Conservation (phyloP, 2,888 invertebrate genomes). For the Maniola hyperantus region DNA sequence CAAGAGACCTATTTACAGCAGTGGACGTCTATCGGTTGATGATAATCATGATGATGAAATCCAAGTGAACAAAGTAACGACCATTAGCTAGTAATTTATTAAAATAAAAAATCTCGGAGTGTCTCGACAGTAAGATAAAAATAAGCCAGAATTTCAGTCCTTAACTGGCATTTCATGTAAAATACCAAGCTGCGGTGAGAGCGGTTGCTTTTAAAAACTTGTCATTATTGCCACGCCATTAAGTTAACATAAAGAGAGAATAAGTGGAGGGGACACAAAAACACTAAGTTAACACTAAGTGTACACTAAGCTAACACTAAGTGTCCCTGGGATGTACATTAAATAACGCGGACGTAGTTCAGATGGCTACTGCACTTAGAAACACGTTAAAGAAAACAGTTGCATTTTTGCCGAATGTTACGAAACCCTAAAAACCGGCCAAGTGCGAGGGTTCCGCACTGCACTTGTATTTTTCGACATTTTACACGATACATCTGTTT, state of each 20-base stretch:
- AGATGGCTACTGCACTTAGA: conserved; percentile 21
- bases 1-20: too few relatives aligned
- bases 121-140: not conserved
- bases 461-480: too few relatives aligned
- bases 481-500: too few relatives aligned
- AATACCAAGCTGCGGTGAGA: conserved; percentile 12
- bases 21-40: too few relatives aligned
- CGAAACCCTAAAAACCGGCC: too few relatives aligned
- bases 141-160: not conserved
- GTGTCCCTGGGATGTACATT: conserved; percentile 17
- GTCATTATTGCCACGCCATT: conserved; percentile 34
- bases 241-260: conserved; percentile 31
- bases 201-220: conserved; percentile 27
- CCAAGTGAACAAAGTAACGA: too few relatives aligned
- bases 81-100: not conserved
- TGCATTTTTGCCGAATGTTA: not conserved
- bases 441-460: too few relatives aligned
- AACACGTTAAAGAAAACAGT: conserved; percentile 17
- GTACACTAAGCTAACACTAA: conserved; percentile 21
- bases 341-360: conserved; percentile 8
- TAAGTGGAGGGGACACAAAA: conserved; percentile 23
- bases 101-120: not conserved
- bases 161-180: conserved; percentile 24
- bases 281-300: conserved; percentile 21
- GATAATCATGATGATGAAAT: too few relatives aligned